Evolutionary conservation across 2,888 invertebrate genomes (phyloP), one percentile per base, ranked within the genome.

Genomic region (Drosophila seclusa): DNA sequence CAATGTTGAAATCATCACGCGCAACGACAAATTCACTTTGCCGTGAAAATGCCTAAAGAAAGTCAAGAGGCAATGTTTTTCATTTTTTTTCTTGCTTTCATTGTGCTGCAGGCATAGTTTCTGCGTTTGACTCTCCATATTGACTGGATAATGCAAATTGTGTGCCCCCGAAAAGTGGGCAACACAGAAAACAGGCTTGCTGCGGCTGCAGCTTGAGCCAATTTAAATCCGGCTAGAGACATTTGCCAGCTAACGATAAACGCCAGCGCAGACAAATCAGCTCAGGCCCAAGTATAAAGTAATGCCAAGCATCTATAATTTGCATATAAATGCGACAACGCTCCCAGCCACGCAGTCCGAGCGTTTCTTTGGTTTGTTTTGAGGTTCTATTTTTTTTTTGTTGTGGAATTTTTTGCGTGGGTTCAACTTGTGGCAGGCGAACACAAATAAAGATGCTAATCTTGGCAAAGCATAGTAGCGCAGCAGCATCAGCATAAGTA

Each of bases 401-500:
- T 63, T 60, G 53, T 60, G 72, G 65, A 58, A 42, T 45, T 45
- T 45, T 16, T 45, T 24, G 45, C 24, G 24, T 45, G 16, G 24
- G 67, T 82, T 74, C 73, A 76, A 76, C 65, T 83, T 87, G 87
- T 64, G 89, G 89, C 87, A 85, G 83, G 76, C 87, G 10, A 89
- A 87, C 83, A 87, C 87, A 87, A 87, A 87, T 87, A 87, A 87
- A 87, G 87, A 87, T 87, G 87, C 87, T 87, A 87, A 87, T 87
- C 87, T 87, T 74, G 73, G 71, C 73, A 85, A 73, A 87, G 82
- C 87, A 60, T 75, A 80, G 71, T 68, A 68, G 60, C 62, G 84
- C 83, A 76, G 55, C 70, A 73, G 45, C 45, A 45, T 45, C 73
- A 74, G 42, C 68, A 70, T 45, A 45, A 76, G 57, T 67, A 74